phyloP scores from a whole-genome alignment of 2,888 invertebrate species.

The Ischnura elegans region DNA sequence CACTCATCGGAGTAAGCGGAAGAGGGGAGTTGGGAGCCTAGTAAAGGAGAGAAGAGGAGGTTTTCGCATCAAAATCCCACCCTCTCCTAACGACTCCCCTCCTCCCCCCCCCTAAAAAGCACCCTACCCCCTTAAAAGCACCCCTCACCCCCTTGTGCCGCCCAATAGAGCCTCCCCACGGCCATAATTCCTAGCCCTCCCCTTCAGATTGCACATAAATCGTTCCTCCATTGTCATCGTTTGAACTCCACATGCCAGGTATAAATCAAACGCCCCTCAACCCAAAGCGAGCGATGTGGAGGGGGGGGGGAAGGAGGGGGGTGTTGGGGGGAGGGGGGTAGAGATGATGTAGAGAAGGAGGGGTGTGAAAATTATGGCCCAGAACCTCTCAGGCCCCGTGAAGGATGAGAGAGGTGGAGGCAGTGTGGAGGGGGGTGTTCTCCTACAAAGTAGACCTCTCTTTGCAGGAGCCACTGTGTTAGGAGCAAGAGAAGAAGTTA shows the following conservation, averaged over 20 bases:
- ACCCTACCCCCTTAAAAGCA: not conserved
- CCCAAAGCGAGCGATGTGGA: not conserved
- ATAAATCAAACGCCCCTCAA: not conserved
- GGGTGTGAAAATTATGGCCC: too few relatives aligned
- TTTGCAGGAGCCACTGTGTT: too few relatives aligned
- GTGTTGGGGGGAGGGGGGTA: not conserved
- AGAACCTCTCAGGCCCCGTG: too few relatives aligned
- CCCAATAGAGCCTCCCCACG: too few relatives aligned
- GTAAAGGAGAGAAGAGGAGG: too few relatives aligned
- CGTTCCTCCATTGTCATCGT: conserved; percentile 9
- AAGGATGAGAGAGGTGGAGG: too few relatives aligned
- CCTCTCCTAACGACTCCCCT: not conserved
- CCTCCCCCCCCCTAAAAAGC: not conserved
- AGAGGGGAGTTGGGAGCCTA: too few relatives aligned
- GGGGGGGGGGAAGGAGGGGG: not conserved
- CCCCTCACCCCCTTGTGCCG: too few relatives aligned
- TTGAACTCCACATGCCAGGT: not conserved
- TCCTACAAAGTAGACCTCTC: too few relatives aligned
- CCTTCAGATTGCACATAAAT: conserved; percentile 2
- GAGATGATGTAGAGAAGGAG: not conserved
- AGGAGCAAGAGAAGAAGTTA: too few relatives aligned
- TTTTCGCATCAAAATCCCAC: not conserved
- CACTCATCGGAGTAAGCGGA: too few relatives aligned
- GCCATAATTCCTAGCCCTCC: not conserved
- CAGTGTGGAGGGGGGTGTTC: too few relatives aligned